Evolutionary conservation across 2,113 vertebrate species (phyloP).

Genomic region (Heterotilapia buettikoferi): DNA sequence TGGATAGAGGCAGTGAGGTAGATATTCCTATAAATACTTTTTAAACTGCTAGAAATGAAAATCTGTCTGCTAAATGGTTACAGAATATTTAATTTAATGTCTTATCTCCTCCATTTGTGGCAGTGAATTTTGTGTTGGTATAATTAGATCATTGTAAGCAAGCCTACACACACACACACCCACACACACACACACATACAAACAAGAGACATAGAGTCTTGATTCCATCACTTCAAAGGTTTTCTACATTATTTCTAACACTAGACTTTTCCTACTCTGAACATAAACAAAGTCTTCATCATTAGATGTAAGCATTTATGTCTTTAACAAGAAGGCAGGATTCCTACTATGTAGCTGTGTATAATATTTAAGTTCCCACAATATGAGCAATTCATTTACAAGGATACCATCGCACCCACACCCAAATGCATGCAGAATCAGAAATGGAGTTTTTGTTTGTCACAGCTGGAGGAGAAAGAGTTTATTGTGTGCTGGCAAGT

Average conservation of each 20-base stretch:
- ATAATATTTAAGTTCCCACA: neutral
- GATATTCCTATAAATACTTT: neutral
- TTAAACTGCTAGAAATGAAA: neutral
- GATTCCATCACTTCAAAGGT: neutral
- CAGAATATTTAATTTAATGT: neutral
- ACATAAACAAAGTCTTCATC: neutral
- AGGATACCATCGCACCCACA: neutral
- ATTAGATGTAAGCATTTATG: neutral
- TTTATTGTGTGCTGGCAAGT: neutral
- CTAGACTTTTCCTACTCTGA: neutral
- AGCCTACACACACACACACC: neutral
- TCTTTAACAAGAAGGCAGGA: neutral
- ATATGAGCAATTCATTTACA: neutral
- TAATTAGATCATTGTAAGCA: neutral
- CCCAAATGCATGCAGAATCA: neutral
- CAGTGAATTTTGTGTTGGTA: neutral
- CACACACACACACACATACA: neutral
- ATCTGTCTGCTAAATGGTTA: neutral
- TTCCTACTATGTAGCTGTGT: neutral
- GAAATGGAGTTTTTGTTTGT: neutral
- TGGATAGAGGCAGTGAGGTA: constrained; percentile 48
- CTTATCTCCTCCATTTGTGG: neutral
- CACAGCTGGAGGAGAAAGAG: neutral
- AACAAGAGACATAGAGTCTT: neutral
- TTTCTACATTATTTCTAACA: neutral